These are phyloP conservation scores for Oophaga sylvatica DNA, from an alignment of 2,797 vertebrate species.

Conservation along the genomic window DNA sequence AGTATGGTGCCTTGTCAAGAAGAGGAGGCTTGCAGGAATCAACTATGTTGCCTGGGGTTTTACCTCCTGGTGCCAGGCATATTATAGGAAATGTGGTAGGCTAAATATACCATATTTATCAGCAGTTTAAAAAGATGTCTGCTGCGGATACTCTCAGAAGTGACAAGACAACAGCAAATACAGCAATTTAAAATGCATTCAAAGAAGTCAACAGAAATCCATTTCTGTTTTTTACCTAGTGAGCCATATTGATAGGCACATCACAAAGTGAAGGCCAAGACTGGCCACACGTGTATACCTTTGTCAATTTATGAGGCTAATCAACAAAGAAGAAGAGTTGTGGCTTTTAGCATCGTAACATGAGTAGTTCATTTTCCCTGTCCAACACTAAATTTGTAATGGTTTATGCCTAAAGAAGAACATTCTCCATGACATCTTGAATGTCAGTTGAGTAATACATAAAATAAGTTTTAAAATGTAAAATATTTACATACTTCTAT, in stretches of 20 bases:
- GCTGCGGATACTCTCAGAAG: not conserved
- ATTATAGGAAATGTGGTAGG: not conserved
- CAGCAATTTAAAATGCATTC: not conserved
- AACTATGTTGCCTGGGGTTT: not conserved
- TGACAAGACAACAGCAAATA: not conserved
- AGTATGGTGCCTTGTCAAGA: constrained; percentile 12
- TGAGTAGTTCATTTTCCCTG: not conserved
- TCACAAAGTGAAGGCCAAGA: not conserved
- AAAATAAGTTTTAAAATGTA: too few relatives aligned
- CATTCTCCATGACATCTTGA: not conserved
- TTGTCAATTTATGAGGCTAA: not conserved
- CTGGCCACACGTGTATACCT: not conserved
- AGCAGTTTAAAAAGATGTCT: not conserved
- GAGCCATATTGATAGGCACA: not conserved
- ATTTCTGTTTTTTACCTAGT: not conserved
- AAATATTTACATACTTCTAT: too few relatives aligned
- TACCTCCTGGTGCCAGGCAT: not conserved
- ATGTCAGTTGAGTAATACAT: too few relatives aligned
- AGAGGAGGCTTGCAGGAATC: not conserved
- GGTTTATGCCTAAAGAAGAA: not conserved
- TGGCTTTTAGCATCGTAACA: not conserved
- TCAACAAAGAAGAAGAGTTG: not conserved
- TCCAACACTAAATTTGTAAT: not conserved
- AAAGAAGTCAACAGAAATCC: not conserved
- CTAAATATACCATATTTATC: not conserved